A percentile compares a stretch with the other conserved stretches of the same genome.
phyloP scores from a whole-genome alignment of 2,888 invertebrate genomes.

The Julus scandinavius region DNA sequence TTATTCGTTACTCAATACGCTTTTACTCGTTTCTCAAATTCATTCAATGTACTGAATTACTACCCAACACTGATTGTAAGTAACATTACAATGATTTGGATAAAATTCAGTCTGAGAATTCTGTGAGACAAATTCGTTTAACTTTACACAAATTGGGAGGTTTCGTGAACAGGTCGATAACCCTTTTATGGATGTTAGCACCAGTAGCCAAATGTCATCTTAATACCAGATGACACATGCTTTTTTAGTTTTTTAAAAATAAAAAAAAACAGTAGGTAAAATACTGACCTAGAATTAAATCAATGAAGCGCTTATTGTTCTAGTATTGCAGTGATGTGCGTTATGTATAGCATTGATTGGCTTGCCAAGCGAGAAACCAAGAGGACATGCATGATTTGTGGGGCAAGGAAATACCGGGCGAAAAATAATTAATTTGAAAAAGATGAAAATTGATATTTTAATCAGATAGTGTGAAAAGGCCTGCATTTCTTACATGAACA shows the following conservation, averaged over 20 bases:
- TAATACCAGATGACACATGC: conserved; percentile 27
- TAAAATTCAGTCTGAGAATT: conserved; percentile 1
- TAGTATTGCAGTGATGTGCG: conserved; percentile 39
- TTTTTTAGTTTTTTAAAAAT: not conserved
- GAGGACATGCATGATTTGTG: conserved; percentile 11
- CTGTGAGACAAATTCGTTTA: not conserved
- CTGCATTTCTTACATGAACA: not conserved
- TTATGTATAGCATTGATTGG: not conserved
- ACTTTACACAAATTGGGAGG: not conserved
- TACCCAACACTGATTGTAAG: too few species aligned
- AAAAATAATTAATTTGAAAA: conserved; percentile 28
- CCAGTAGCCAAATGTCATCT: conserved; percentile 42
- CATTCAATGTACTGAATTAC: not conserved
- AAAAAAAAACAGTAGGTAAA: not conserved
- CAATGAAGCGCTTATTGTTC: conserved; percentile 12
- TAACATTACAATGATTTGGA: not conserved
- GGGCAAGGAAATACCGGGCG: conserved; percentile 12
- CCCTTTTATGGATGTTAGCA: conserved; percentile 24
- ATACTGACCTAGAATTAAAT: conserved; percentile 26
- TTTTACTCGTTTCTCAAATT: too few species aligned
- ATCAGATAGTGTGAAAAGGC: conserved; percentile 12
- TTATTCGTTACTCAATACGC: too few species aligned
- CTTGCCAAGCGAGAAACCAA: conserved; percentile 20
- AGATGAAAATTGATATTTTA: conserved; percentile 16
- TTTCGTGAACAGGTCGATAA: conserved; percentile 28